Base-by-base conservation (phyloP, 1,140 invertebrate species). In the Drosophila nasuta region DNA sequence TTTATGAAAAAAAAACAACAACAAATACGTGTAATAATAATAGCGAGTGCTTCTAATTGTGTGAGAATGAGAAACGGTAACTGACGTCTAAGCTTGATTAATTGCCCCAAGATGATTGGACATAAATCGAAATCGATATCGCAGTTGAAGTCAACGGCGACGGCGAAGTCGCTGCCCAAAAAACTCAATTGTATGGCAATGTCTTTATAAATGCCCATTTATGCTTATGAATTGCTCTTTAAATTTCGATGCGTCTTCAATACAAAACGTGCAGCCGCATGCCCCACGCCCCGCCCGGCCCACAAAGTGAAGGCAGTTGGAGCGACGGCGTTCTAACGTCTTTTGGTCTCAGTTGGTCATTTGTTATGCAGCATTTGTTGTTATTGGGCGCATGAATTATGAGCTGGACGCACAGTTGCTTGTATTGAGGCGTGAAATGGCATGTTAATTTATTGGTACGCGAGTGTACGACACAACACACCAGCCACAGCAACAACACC, bases 391-490 rank as follows among this genome's bases (percentile, higher is more conserved):
- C 79, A 77, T 87, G 79, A 87, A 77, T 88, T 87, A 88, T 87
- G 83, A 88, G 83, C 57, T 60, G 56, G 11, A 74, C 30, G 48
- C 54, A 67, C 63, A 54, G 66, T 75, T 63, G 52, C 60, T 81
- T 85, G 77, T 89, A 81, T 89, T 79, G 81, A 89, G 85, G 85
- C 85, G 85, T 88, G 85, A 88, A 88, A 88, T 88, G 81, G 85
- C 85, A 88, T 88, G 85, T 88, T 88, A 79, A 69, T 82, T 80
- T 73, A 71, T 74, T 74, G 54, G 62, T 75, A 57, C 28, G 54
- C 57, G 62, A 69, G 77, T 75, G 45, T 75, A 52, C 72, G 46
- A 49, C 68, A 25, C 20, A 25, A 25, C 3, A 25, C 20, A 57
- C 5, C 60, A 49, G 49, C 45, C 25, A 33, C 15, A 38, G 11